phyloP scores from a whole-genome alignment of 1,140 invertebrate genomes.

The Temnothorax nylanderi region DNA sequence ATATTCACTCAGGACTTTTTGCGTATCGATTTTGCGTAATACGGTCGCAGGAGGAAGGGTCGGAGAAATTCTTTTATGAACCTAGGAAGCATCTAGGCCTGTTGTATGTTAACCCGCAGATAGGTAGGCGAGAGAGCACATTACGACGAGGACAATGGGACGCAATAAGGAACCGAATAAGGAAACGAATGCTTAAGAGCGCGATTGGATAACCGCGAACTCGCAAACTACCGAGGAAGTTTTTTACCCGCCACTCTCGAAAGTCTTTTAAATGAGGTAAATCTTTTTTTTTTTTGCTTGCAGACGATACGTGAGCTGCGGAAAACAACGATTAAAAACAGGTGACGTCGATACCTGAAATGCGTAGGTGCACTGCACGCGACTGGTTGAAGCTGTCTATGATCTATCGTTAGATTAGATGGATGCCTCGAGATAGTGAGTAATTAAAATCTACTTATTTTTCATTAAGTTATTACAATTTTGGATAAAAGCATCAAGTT shows the following conservation, averaged over 20 bases:
- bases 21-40: slow-evolving; percentile 28
- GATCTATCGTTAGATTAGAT: not conserved
- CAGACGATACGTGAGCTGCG: slow-evolving; percentile 71
- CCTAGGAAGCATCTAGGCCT: not conserved
- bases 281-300: slow-evolving; percentile 55
- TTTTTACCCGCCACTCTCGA: not conserved
- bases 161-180: slow-evolving; percentile 35
- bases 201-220: slow-evolving; percentile 20
- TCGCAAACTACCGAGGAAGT: not conserved
- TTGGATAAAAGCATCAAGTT: not conserved
- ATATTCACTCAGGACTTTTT: slow-evolving; percentile 1
- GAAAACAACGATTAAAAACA: slow-evolving; percentile 62
- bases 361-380: not conserved
- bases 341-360: slow-evolving; percentile 39
- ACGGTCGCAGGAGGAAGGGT: not conserved
- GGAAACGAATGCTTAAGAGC: slow-evolving; percentile 19
- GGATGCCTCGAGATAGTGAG: slow-evolving; percentile 12
- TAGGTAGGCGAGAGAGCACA: slow-evolving; percentile 36
- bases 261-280: slow-evolving; percentile 46
- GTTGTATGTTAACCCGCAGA: not conserved
- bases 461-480: not conserved
- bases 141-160: slow-evolving; percentile 37
- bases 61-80: slow-evolving; percentile 31
- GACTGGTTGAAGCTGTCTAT: not conserved
- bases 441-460: not conserved